These are phyloP conservation scores for Pituophis catenifer DNA, from an alignment of 2,113 vertebrate species.

Conservation along the genomic window DNA sequence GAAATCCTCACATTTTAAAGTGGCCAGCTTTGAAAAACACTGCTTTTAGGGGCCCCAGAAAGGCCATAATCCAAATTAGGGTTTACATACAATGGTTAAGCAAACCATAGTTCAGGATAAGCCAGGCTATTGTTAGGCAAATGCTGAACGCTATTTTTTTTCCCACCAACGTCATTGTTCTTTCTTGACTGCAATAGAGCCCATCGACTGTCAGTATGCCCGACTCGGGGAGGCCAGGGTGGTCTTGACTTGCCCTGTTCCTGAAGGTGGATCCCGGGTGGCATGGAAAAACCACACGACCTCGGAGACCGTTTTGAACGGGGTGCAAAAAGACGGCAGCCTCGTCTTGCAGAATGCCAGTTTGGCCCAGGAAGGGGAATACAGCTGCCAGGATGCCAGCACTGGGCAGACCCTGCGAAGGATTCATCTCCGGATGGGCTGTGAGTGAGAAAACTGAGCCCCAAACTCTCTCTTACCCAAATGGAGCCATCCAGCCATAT, in stretches of 20 bases:
- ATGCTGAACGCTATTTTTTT: not conserved
- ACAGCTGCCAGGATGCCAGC: slow-evolving; percentile 10
- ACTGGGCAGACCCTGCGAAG: not conserved
- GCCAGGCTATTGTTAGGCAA: not conserved
- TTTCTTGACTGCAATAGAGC: not conserved
- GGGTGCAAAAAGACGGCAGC: not conserved
- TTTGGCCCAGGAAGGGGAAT: not conserved
- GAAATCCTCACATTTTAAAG: not conserved
- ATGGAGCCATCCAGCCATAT: not conserved
- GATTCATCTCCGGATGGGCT: slow-evolving; percentile 16
- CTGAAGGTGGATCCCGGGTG: not conserved
- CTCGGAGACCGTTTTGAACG: not conserved
- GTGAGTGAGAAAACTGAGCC: not conserved
- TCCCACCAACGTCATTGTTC: not conserved
- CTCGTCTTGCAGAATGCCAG: not conserved
- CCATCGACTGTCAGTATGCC: not conserved
- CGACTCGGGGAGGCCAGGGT: not conserved
- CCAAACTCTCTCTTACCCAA: not conserved
- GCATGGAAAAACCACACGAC: not conserved
- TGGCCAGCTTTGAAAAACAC: not conserved
- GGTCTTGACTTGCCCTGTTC: not conserved
- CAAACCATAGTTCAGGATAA: not conserved
- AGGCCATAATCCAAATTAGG: not conserved
- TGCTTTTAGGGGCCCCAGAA: not conserved
- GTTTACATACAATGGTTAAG: not conserved